phyloP scores from a whole-genome alignment of 2,113 vertebrate genomes.

The Tachysurus fulvidraco region DNA sequence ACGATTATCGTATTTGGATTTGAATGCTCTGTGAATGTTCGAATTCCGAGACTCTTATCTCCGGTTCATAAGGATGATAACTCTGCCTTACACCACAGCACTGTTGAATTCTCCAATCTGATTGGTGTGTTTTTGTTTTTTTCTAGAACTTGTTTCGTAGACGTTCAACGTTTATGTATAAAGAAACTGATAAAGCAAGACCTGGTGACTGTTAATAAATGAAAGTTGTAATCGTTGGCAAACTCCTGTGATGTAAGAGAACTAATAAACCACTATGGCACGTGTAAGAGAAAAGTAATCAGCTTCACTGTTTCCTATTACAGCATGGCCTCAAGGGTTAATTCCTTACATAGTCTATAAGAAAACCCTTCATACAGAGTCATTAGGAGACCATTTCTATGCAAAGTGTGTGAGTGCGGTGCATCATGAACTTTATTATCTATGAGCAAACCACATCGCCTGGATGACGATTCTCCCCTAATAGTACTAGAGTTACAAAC shows the following conservation, averaged over 20 bases:
- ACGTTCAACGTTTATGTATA: too few relatives aligned
- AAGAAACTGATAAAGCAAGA: neutral
- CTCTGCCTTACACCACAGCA: neutral
- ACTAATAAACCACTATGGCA: neutral
- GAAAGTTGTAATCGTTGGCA: neutral
- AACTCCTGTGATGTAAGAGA: neutral
- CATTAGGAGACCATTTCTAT: conserved; percentile 3
- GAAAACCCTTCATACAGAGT: neutral
- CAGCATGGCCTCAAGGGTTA: neutral
- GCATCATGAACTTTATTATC: neutral
- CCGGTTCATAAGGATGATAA: neutral
- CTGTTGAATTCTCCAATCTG: neutral
- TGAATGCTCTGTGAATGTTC: conserved; percentile 40
- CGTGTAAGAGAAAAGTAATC: neutral
- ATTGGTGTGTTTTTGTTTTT: neutral
- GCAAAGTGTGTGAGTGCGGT: conserved; percentile 8
- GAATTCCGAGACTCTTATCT: neutral
- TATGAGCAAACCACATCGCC: neutral
- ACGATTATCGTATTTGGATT: conserved; percentile 1
- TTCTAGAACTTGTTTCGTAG: neutral
- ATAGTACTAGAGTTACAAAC: neutral
- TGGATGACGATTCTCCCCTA: neutral
- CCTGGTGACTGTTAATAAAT: neutral
- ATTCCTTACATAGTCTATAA: neutral
- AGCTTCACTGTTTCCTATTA: neutral